Evolutionary conservation across 2,113 vertebrate genomes (phyloP), one percentile per base, ranked within the genome.

Genomic region (Lophochroa leadbeateri): DNA sequence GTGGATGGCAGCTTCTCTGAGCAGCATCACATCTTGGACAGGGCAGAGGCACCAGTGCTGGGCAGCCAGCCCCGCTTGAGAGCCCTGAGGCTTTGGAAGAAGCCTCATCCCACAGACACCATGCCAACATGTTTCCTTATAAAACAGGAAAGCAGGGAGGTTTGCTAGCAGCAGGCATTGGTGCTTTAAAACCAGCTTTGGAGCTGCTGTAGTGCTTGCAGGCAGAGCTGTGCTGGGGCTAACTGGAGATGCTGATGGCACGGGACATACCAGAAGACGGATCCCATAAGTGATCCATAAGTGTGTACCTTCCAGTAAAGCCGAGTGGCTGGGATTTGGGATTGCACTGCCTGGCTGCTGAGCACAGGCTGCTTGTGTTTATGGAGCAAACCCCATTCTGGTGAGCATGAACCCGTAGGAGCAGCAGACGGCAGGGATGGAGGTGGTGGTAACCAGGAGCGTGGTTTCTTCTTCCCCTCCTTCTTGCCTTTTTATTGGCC

Each of bases 191-290:
- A 15, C 17, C 7, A 1, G 0, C 7, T 14, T 7, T 13, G 64
- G 47, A 60, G 69, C 24, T 28, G 24, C 1, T 9, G 65, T 3
- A 63, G 37, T 19, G 52, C 23, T 64, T 3, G 77, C 46, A 3
- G 68, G 63, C 35, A 43, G 77, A 31, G 90, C 52, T 7, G 82
- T 33, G 23, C 28, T 35, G 75, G 31, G 65, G 19, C 9, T 13
- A 16, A 55, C n/a, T 2, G 23, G 44, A 23, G 31, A 23, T 1
- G 39, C 55, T 69, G 31, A 46, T 37, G 64, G 61, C 72, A 27
- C 2, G 1, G 65, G 65, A 7, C 7, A 0, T 7, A 21, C 24
- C 1, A 0, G 25, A 43, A 37, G 13, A 3, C 0, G 2, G 23
- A 2, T 15, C 39, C 53, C 4, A 0, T 2, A 4, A 11, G 53